phyloP scores from a whole-genome alignment of 2,797 vertebrate genomes.

The Capromys pilorides region DNA sequence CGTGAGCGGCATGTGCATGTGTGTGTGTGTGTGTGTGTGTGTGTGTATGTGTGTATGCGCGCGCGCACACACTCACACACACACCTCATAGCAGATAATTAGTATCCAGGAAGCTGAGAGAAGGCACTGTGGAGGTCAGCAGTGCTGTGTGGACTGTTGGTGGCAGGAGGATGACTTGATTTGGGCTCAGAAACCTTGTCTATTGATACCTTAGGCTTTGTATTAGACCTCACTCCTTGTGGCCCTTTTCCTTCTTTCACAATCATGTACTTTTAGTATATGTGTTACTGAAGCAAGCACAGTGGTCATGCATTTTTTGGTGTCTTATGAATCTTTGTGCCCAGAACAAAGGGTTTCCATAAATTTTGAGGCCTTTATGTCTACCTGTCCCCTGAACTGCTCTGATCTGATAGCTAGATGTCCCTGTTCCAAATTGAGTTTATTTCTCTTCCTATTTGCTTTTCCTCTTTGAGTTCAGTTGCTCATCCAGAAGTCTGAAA shows the following conservation, averaged over 20 bases:
- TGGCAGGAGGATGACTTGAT: neutral
- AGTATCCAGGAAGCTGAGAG: neutral
- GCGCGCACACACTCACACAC: too few species aligned
- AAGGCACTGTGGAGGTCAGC: rapidly evolving
- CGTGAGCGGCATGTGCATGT: too few species aligned
- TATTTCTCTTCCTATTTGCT: neutral
- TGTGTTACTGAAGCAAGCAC: too few species aligned
- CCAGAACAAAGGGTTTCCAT: neutral
- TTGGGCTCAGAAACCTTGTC: neutral
- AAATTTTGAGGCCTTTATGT: neutral
- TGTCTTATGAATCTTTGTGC: neutral
- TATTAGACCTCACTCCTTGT: neutral
- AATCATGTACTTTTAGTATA: neutral
- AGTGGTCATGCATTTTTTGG: neutral
- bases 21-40: too few species aligned
- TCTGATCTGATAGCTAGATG: neutral
- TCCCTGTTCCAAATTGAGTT: neutral
- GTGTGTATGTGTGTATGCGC: too few species aligned
- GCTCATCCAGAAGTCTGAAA: neutral
- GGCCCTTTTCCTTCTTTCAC: neutral
- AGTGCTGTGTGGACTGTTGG: neutral
- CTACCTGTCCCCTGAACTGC: neutral
- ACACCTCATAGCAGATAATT: neutral
- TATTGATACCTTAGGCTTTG: neutral
- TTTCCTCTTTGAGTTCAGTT: neutral